phyloP scores from a whole-genome alignment of 2,888 invertebrate genomes.

The Copidosoma aretas region DNA sequence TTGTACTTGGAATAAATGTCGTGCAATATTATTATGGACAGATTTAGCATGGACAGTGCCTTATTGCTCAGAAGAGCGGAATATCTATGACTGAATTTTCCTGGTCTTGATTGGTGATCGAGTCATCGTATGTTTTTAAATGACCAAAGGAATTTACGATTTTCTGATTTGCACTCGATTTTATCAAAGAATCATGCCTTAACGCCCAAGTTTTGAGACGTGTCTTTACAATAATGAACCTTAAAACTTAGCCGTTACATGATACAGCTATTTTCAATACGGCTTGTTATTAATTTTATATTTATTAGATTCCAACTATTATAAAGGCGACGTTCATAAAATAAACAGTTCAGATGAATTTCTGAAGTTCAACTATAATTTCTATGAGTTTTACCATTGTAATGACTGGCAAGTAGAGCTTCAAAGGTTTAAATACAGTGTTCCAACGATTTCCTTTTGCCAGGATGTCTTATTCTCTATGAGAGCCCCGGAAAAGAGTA shows the following conservation, averaged over 20 bases:
- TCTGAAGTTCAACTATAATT: conserved; percentile 77
- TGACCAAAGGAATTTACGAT: conserved; percentile 45
- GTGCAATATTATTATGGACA: conserved; percentile 69
- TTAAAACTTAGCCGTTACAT: too few species aligned
- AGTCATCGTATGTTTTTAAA: conserved; percentile 63
- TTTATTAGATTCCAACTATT: conserved; percentile 59
- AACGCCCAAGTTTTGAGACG: too few species aligned
- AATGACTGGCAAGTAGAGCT: conserved; percentile 80
- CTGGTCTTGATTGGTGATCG: conserved; percentile 81
- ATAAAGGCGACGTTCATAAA: conserved; percentile 78
- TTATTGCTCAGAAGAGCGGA: conserved; percentile 72
- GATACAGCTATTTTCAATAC: too few species aligned
- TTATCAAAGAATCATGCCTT: too few species aligned
- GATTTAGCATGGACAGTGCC: conserved; percentile 73
- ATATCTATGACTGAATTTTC: conserved; percentile 77
- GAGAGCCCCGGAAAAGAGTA: too few species aligned
- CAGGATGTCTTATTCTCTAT: conserved; percentile 77
- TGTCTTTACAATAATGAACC: too few species aligned
- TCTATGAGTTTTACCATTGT: conserved; percentile 77
- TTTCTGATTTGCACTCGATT: too few species aligned
- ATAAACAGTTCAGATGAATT: conserved; percentile 73
- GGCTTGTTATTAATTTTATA: too few species aligned
- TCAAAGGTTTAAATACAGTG: conserved; percentile 70
- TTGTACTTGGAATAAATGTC: conserved; percentile 85
- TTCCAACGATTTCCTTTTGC: conserved; percentile 75